Conservation (phyloP, 2,888 invertebrate genomes). For the Athalia circularis region DNA sequence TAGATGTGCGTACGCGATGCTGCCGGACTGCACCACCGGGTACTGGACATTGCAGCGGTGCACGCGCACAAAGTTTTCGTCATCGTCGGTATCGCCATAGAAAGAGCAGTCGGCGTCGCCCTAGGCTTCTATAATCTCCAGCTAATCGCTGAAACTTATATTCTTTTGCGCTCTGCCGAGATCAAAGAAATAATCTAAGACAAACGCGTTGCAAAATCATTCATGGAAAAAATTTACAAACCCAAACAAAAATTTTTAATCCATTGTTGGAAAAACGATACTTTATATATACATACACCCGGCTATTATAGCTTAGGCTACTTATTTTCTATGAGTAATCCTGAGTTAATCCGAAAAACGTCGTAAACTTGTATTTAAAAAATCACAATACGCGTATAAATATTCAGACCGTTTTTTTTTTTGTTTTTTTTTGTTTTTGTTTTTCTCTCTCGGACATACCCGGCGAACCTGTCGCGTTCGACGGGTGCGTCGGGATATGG, state of each 20-base stretch:
- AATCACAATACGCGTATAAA: no score
- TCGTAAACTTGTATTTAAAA: no score
- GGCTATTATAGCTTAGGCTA: neutral
- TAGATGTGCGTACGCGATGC: constrained; percentile 1
- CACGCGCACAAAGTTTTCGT: neutral
- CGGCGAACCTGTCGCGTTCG: no score
- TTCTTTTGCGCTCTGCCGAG: neutral
- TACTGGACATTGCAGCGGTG: neutral
- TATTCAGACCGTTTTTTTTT: constrained; percentile 1
- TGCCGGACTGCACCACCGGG: neutral
- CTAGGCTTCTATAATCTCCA: neutral
- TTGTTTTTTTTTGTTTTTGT: neutral
- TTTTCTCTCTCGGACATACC: neutral
- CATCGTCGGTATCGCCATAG: neutral
- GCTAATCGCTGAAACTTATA: constrained; percentile 18
- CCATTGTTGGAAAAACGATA: constrained; percentile 20
- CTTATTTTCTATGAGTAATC: no score
- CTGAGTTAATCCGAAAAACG: no score
- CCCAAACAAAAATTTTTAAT: constrained; percentile 23
- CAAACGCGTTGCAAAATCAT: neutral
- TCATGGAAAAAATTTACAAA: constrained; percentile 30
- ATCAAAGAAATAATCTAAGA: neutral
- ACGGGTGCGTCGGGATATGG: no score
- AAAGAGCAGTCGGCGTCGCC: neutral
- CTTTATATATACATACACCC: neutral